phyloP scores from a whole-genome alignment of 2,797 vertebrate species.

The Rhyacichthys aspro region DNA sequence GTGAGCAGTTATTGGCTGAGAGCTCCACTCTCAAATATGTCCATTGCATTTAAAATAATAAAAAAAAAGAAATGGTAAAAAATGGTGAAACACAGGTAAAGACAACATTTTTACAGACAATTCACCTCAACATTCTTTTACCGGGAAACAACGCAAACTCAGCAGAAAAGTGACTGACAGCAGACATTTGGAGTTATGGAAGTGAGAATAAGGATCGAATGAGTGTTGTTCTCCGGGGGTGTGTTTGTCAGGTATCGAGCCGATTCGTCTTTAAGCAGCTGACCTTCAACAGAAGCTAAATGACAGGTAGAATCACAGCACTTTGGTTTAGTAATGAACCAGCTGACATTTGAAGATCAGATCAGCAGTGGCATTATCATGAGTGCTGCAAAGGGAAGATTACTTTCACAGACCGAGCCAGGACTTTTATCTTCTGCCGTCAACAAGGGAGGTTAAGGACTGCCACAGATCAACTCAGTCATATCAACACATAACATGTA shows the following conservation, averaged over 20 bases:
- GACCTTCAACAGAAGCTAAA: conserved; percentile 64
- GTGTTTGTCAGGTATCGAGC: conserved; percentile 52
- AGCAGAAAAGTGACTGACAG: conserved; percentile 41
- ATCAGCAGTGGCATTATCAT: conserved; percentile 48
- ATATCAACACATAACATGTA: not conserved
- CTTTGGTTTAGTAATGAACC: conserved; percentile 64
- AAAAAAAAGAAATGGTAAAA: too few species aligned
- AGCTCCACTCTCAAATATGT: too few species aligned
- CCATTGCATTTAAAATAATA: too few species aligned
- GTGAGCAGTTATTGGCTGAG: too few species aligned
- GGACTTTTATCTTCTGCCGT: not conserved
- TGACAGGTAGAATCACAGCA: conserved; percentile 54
- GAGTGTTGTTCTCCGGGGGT: conserved; percentile 2
- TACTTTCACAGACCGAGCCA: conserved; percentile 6
- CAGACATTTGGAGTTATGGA: conserved; percentile 51
- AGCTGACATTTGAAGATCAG: conserved; percentile 69
- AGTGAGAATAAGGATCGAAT: conserved; percentile 7
- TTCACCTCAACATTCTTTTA: too few species aligned
- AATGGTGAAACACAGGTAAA: too few species aligned
- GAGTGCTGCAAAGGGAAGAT: conserved; percentile 30
- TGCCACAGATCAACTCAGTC: not conserved
- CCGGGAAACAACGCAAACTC: conserved; percentile 1
- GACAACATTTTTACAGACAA: too few species aligned
- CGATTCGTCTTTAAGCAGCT: conserved; percentile 53
- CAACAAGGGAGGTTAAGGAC: not conserved